Evolutionary conservation across 2,113 vertebrate species (phyloP).

Genomic region (Colinus virginianus): DNA sequence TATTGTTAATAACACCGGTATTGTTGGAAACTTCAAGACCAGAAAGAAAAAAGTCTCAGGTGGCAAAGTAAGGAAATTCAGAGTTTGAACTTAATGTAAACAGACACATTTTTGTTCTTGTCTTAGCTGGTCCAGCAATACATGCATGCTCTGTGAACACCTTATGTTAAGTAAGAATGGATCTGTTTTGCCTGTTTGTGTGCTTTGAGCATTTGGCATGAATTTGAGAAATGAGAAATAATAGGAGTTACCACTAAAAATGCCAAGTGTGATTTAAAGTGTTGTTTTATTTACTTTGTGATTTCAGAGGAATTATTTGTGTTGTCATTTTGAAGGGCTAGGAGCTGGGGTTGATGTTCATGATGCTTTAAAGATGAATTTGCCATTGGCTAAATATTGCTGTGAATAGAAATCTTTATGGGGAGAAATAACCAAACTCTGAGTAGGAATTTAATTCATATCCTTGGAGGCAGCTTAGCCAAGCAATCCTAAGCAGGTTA

Average conservation of each 20-base stretch:
- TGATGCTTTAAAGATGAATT: background rate
- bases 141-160: background rate
- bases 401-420: background rate
- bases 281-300: background rate
- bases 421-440: background rate
- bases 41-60: slow-evolving; percentile 18
- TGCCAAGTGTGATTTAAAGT: background rate
- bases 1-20: background rate
- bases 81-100: slow-evolving; percentile 44
- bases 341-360: background rate
- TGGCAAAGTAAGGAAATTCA: background rate
- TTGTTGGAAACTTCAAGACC: background rate
- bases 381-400: background rate
- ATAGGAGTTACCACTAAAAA: background rate
- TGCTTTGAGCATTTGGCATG: slow-evolving; percentile 23
- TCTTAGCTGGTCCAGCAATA: slow-evolving; percentile 43
- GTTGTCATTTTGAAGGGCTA: background rate
- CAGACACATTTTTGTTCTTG: slow-evolving; percentile 38
- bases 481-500: background rate
- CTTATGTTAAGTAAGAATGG: background rate
- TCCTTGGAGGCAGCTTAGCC: background rate
- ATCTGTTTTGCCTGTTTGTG: slow-evolving; percentile 43
- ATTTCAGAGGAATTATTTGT: slow-evolving; percentile 3
- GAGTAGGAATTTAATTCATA: background rate
- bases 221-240: slow-evolving; percentile 10